Conservation (phyloP, 2,797 vertebrate species). For the Eptatretus atami region DNA sequence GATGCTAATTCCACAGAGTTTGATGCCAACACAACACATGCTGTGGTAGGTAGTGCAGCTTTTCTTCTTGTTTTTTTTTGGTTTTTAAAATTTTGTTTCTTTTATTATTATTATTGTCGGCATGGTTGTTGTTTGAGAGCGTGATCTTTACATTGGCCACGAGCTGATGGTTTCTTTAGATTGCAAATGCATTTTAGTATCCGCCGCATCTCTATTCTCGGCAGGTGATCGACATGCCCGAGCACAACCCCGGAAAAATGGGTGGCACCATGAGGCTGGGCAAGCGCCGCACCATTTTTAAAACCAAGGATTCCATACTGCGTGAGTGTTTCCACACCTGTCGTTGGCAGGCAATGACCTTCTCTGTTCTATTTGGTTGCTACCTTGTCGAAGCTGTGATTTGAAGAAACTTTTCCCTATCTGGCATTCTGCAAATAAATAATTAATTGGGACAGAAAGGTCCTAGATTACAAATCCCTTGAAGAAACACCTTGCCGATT, state of each 20-base stretch:
- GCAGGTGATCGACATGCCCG: constrained; percentile 86
- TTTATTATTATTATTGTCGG: constrained; percentile 13
- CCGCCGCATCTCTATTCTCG: constrained; percentile 7
- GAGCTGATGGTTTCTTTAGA: too few relatives aligned
- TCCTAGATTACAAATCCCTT: too few relatives aligned
- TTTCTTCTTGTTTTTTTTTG: not conserved
- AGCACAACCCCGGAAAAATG: constrained; percentile 75
- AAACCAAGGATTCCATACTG: constrained; percentile 33
- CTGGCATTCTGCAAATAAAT: too few relatives aligned
- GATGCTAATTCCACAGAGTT: constrained; percentile 91
- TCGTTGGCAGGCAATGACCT: too few relatives aligned
- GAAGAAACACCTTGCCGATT: too few relatives aligned
- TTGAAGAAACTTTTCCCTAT: too few relatives aligned
- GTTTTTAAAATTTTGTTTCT: constrained; percentile 11
- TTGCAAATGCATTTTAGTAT: too few relatives aligned
- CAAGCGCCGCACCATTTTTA: constrained; percentile 58
- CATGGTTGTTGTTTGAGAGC: constrained; percentile 3
- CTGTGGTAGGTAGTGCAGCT: constrained; percentile 34
- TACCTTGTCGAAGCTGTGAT: too few relatives aligned
- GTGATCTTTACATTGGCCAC: too few relatives aligned
- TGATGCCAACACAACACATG: constrained; percentile 44
- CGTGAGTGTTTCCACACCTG: constrained; percentile 19
- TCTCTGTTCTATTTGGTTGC: too few relatives aligned
- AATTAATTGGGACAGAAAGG: too few relatives aligned
- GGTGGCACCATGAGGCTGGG: constrained; percentile 76